Evolutionary conservation across 2,888 invertebrate genomes (phyloP), one percentile per base, ranked within the genome.

Genomic region (Ormyrus nitidulus): DNA sequence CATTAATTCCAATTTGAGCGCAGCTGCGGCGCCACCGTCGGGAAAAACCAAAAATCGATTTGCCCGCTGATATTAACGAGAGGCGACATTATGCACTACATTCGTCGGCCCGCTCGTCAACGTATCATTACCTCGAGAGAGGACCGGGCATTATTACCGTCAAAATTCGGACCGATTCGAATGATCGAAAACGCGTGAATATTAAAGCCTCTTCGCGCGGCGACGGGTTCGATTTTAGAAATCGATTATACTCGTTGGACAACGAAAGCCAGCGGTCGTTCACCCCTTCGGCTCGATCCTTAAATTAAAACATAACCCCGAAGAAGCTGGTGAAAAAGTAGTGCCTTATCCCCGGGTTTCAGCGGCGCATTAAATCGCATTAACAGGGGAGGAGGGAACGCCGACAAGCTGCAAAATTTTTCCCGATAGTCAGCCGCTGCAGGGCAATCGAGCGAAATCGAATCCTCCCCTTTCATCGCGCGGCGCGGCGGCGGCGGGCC

Each of bases 11-110:
- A 66, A 66, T 78, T 78, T 48, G 66, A 53, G n/a, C 44, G 19
- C 19, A 19, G 19, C 19, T 19, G 19, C 19, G 19, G 19, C 19
- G 19, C 19, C 19, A 2, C 19, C 19, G 19, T 19, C 11, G 49
- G 6, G 58, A 58, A 77, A 77, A 77, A 71, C 8, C 58, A 77
- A 65, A 66, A 72, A 71, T 65, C 71, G 64, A 71, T 71, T 34
- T 66, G 71, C 53, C 9, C 9, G 1, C 6, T 19, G 5, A 68
- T 51, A 8, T 51, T 53, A 61, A n/a, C 44, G n/a, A 56, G 19
- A 56, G 10, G 56, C 19, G 19, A 9, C 54, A 13, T 53, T 72
- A 44, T 72, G 49, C 19, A 53, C 34, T 19, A 51, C 19, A 34
- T 58, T 19, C 19, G 19, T 19, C 19, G 19, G 48, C 34, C 56